Base-by-base conservation (phyloP, 2,888 invertebrate genomes). In the Altica lythri region DNA sequence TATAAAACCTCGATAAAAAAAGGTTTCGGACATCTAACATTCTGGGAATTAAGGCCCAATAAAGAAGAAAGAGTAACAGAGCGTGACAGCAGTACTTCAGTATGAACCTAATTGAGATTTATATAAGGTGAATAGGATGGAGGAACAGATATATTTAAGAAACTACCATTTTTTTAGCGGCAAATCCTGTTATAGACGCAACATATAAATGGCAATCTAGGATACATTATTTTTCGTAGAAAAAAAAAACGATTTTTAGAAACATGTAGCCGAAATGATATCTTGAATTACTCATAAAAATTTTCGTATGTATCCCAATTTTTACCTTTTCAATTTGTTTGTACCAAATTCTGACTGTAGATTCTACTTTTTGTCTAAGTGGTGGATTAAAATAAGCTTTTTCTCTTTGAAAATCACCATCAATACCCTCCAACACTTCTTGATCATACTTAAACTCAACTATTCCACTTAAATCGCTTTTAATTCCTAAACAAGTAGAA, bases 241-340 rank as follows among this genome's bases (percentile, higher is more conserved):
- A 35, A 35, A 35, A 35, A 14, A 4, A 13, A 14, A 34, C 4
- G 8, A n/a, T 17, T 29, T 16, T 4, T 32, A 6, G 12, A 13
- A 22, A 55, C 70, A n/a, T n/a, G n/a, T n/a, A n/a, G n/a, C n/a
- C n/a, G n/a, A n/a, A n/a, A n/a, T n/a, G n/a, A n/a, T n/a, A n/a
- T n/a, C n/a, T n/a, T n/a, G n/a, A n/a, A n/a, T n/a, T n/a, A n/a
- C n/a, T n/a, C n/a, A n/a, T n/a, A n/a, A n/a, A n/a, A n/a, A n/a
- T n/a, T n/a, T n/a, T n/a, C n/a, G n/a, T n/a, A n/a, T n/a, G n/a
- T n/a, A n/a, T n/a, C n/a, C n/a, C n/a, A n/a, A n/a, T n/a, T n/a
- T n/a, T 74, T 71, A 88, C 89, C 75, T 82, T 83, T 71, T 89
- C 86, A 63, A 90, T 87, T 68, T 84, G 82, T 65, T 83, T 85